Evolutionary conservation across 2,797 vertebrate species (phyloP).

Genomic region (Takifugu ocellatus): DNA sequence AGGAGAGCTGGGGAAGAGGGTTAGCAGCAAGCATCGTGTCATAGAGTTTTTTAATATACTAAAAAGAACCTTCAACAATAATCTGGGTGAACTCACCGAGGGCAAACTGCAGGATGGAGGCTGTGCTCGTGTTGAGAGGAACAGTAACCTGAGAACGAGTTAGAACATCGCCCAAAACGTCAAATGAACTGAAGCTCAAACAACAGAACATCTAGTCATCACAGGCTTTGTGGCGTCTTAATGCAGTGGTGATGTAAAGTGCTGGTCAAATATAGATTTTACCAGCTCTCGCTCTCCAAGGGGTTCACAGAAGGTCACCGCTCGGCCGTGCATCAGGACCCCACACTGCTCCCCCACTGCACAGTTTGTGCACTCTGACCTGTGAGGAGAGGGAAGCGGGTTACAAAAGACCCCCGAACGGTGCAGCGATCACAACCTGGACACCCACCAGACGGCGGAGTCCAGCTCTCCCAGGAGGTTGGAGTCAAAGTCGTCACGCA

Average conservation of each 20-base stretch:
- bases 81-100: constrained; percentile 84
- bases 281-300: constrained; percentile 93
- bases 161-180: constrained; percentile 7
- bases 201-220: not conserved
- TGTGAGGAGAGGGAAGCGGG: constrained; percentile 43
- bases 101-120: constrained; percentile 93
- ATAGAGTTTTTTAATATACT: too few relatives aligned
- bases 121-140: constrained; percentile 91
- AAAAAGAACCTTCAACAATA: not conserved
- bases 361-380: constrained; percentile 90
- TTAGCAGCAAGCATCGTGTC: constrained; percentile 7
- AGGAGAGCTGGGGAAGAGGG: constrained; percentile 16
- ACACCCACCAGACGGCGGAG: constrained; percentile 86
- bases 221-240: constrained; percentile 11
- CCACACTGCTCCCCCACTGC: constrained; percentile 91
- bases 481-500: constrained; percentile 96
- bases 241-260: constrained; percentile 33
- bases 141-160: constrained; percentile 78
- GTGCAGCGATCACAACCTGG: constrained; percentile 13
- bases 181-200: not conserved
- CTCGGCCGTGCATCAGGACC: constrained; percentile 88
- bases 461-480: constrained; percentile 87
- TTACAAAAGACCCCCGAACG: not conserved
- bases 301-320: constrained; percentile 92
- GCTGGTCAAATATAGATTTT: constrained; percentile 61